Evolutionary conservation across 2,797 vertebrate species (phyloP), one percentile per base, ranked within the genome.

Genomic region (Discoglossus pictus): DNA sequence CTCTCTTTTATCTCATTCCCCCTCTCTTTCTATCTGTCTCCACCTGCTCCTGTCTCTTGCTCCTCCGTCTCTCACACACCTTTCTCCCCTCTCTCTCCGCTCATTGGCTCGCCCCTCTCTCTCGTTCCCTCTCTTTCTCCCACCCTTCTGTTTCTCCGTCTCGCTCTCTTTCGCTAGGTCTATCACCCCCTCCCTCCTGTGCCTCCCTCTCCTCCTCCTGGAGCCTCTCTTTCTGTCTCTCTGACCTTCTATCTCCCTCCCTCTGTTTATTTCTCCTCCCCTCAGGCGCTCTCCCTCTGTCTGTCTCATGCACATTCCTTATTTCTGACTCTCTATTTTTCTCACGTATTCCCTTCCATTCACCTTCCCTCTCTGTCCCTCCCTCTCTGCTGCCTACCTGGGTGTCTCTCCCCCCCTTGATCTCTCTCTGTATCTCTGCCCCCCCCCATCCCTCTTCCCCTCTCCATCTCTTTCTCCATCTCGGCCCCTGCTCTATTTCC

Each of bases 301-400:
- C 76, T 75, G 78, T 72, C 65, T 4, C 75, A 70, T 65, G 74
- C 77, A 78, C 72, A 2, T 74, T 74, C 77, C 71, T 61, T 76
- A 74, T 74, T 65, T 7, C 65, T 73, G 61, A 39, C 18, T 47
- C 7, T 44, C 35, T 40, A 9, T 27, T 27, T 24, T 1, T 12
- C 9, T 31, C 36, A 15, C 12, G 13, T 27, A 8, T 25, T 5
- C 15, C 2, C 27, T 13, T 13, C 24, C 24, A 7, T 16, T 13
- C 10, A 39, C 42, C 13, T n/a, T n/a, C n/a, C n/a, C n/a, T n/a
- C n/a, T n/a, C n/a, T n/a, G n/a, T n/a, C n/a, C n/a, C n/a, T n/a
- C n/a, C n/a, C n/a, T n/a, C n/a, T n/a, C n/a, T n/a, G n/a, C n/a
- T n/a, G n/a, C n/a, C n/a, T n/a, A n/a, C n/a, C n/a, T n/a, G n/a